A percentile compares a stretch with the other conserved stretches of the same genome.
Conservation (phyloP, 2,113 vertebrate species). For the Zingel zingel region DNA sequence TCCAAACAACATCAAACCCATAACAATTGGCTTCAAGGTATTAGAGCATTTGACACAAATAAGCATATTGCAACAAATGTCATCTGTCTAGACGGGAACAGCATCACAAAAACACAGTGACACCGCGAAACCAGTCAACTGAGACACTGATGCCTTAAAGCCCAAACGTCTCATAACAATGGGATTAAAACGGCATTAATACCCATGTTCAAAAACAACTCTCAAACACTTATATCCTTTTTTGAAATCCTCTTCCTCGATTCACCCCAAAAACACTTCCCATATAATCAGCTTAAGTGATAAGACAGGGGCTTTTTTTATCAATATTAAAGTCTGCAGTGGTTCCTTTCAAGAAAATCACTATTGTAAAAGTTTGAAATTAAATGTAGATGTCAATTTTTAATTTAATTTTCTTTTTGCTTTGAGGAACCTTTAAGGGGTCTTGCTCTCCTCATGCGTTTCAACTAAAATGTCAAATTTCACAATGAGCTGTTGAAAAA, state of each 20-base stretch:
- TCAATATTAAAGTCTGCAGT: constrained; percentile 7
- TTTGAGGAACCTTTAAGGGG: background rate
- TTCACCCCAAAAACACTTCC: constrained; percentile 52
- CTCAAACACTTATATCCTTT: constrained; percentile 32
- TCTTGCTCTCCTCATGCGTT: background rate
- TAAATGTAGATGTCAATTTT: constrained; percentile 9
- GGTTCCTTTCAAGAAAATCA: constrained; percentile 4
- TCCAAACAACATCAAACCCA: constrained; percentile 39
- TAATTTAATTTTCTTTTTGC: background rate
- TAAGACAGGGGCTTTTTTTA: constrained; percentile 16
- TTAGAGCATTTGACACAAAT: constrained; percentile 54
- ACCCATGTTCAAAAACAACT: constrained; percentile 63
- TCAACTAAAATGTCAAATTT: background rate
- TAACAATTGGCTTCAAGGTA: constrained; percentile 25
- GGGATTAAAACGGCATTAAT: constrained; percentile 53
- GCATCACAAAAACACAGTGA: constrained; percentile 33
- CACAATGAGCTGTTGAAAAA: background rate
- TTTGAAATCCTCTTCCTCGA: constrained; percentile 54
- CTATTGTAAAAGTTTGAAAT: background rate
- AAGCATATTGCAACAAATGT: constrained; percentile 35
- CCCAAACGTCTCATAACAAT: constrained; percentile 60
- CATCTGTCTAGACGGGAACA: constrained; percentile 48
- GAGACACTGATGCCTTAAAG: constrained; percentile 40
- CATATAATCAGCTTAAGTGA: constrained; percentile 68
- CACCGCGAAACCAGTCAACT: constrained; percentile 35